Evolutionary conservation across 2,888 invertebrate genomes (phyloP), one percentile per base, ranked within the genome.

Genomic region (Lepidochrysops patricia): DNA sequence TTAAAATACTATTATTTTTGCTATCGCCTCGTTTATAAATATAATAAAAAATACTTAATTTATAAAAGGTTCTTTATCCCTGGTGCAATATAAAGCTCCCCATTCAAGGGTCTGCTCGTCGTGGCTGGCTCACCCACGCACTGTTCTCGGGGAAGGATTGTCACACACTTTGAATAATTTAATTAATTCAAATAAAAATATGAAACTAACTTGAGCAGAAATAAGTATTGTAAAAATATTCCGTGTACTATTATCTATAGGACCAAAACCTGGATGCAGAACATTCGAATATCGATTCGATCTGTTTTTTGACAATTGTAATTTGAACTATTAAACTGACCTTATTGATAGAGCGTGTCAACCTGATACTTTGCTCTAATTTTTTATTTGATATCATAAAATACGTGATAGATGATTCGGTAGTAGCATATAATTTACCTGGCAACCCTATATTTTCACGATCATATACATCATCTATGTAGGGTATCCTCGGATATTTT

Each of bases 401-500:
- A n/a, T n/a, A n/a, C n/a, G n/a, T n/a, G n/a, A n/a, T n/a, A n/a
- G n/a, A n/a, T n/a, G n/a, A n/a, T n/a, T n/a, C n/a, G n/a, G n/a
- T n/a, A n/a, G 15, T 19, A 35, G 4, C 25, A 23, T 26, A 34
- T 25, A 23, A 25, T 32, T 3, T 19, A 27, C 12, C n/a, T 65
- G 63, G 50, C 71, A 73, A 13, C 75, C 76, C 73, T 76, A 4
- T 12, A 52, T 9, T 50, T 60, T 61, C 29, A 61, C 66, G 64
- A 63, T 59, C 52, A 19, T 71, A 79, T 65, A 75, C 70, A 77
- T 80, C 76, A 78, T 68, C 62, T 70, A 69, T 68, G 71, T 67
- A 66, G 60, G 61, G 61, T 67, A 68, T 69, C 70, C 64, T 65
- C 77, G 72, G 71, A 79, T 82, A 84, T 83, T 84, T 85, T 84